A percentile compares a stretch with the other conserved stretches of the same genome.
Conservation (phyloP, 1,140 invertebrate genomes). For the Neodiprion fabricii region DNA sequence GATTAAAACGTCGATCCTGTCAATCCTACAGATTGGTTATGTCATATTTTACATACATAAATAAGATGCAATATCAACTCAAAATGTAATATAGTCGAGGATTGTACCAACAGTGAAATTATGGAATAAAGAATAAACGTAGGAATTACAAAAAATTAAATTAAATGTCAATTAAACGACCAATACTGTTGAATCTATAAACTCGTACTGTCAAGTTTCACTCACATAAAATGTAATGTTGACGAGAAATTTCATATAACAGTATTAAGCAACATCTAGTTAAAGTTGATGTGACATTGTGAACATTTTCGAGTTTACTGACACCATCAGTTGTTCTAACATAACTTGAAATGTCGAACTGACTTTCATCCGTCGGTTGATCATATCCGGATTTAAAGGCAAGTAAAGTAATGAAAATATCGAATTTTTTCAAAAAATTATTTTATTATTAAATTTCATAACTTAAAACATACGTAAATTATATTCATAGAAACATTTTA, state of each 20-base stretch:
- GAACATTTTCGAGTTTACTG: not conserved
- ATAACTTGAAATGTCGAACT: not conserved
- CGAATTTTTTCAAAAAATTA: not conserved
- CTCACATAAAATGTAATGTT: not conserved
- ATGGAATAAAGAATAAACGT: not conserved
- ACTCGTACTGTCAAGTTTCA: not conserved
- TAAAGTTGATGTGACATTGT: not conserved
- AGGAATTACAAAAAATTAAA: not conserved
- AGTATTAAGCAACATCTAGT: not conserved
- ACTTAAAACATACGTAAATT: not conserved
- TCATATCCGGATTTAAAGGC: slow-evolving; percentile 1
- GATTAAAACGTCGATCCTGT: not conserved
- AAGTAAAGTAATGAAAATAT: not conserved
- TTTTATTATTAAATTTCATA: not conserved
- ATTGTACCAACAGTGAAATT: not conserved
- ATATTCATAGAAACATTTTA: too few relatives aligned
- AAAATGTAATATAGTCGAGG: not conserved
- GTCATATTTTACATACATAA: not conserved
- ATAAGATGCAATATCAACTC: not conserved
- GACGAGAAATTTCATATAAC: not conserved
- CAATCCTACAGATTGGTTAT: not conserved
- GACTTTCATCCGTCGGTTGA: not conserved
- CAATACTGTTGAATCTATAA: not conserved
- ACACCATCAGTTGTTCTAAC: not conserved
- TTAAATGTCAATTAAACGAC: not conserved